Percentiles rank a stretch among this genome's conserved stretches.
Evolutionary conservation across 2,797 vertebrate genomes (phyloP).

Genomic region (Phylloscopus collybita): DNA sequence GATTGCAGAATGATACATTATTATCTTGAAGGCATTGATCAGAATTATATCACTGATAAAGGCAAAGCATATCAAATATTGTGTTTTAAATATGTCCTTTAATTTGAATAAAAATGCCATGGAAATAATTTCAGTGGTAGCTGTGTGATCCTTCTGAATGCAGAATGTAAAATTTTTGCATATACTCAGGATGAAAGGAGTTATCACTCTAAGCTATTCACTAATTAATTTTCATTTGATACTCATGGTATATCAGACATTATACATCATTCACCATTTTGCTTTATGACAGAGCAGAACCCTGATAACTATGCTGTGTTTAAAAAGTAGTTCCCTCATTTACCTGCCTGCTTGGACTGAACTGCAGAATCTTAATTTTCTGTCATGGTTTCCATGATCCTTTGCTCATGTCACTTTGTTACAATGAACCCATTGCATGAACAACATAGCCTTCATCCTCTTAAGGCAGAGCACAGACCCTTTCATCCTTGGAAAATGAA

Average conservation of each 20-base stretch:
- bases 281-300: not conserved
- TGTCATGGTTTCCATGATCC: not conserved
- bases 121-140: not conserved
- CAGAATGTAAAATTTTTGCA: not conserved
- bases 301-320: not conserved
- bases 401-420: not conserved
- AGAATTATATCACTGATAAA: not conserved
- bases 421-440: not conserved
- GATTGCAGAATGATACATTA: not conserved
- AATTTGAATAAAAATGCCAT: not conserved
- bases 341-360: not conserved
- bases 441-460: not conserved
- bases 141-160: not conserved
- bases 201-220: not conserved
- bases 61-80: not conserved
- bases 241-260: not conserved
- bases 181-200: not conserved
- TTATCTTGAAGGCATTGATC: not conserved
- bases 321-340: not conserved
- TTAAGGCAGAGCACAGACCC: not conserved
- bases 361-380: not conserved
- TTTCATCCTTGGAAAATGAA: not conserved
- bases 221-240: slow-evolving; percentile 10
- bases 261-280: not conserved
- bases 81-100: not conserved